These are phyloP conservation scores for Cyprinus carpio DNA, from an alignment of 2,113 vertebrate species.

Conservation along the genomic window DNA sequence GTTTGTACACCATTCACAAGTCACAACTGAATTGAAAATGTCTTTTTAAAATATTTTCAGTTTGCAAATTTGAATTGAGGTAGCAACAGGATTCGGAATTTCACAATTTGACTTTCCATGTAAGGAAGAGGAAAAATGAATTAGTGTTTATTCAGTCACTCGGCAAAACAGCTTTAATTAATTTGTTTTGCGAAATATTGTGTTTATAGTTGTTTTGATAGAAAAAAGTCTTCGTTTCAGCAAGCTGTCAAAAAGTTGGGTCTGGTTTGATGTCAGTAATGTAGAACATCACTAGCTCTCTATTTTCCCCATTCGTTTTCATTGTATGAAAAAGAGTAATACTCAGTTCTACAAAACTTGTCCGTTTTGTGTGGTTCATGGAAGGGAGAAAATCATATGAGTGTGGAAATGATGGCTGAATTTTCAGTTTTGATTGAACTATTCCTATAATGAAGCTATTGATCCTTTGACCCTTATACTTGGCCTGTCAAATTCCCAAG, in stretches of 20 bases:
- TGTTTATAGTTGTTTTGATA: neutral
- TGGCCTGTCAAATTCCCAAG: conserved; percentile 28
- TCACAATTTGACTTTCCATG: neutral
- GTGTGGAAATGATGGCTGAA: neutral
- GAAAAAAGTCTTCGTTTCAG: neutral
- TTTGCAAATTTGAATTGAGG: neutral
- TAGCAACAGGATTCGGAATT: neutral
- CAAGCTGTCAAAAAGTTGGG: too few relatives aligned
- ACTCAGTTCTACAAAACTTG: neutral
- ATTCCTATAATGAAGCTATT: conserved; percentile 8
- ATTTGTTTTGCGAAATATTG: neutral
- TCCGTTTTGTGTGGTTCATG: neutral
- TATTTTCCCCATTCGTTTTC: neutral
- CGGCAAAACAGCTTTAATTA: too few relatives aligned
- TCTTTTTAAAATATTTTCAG: neutral
- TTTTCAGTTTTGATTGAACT: neutral
- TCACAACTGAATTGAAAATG: neutral
- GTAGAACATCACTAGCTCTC: neutral
- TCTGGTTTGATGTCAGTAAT: neutral
- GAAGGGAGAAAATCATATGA: neutral
- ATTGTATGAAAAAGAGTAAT: neutral
- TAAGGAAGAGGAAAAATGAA: neutral
- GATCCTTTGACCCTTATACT: conserved; percentile 31
- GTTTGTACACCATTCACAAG: neutral
- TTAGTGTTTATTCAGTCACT: neutral